A percentile compares a stretch with the other conserved stretches of the same genome.
Conservation (phyloP, 2,797 vertebrate genomes). For the Peromyscus nudipes region DNA sequence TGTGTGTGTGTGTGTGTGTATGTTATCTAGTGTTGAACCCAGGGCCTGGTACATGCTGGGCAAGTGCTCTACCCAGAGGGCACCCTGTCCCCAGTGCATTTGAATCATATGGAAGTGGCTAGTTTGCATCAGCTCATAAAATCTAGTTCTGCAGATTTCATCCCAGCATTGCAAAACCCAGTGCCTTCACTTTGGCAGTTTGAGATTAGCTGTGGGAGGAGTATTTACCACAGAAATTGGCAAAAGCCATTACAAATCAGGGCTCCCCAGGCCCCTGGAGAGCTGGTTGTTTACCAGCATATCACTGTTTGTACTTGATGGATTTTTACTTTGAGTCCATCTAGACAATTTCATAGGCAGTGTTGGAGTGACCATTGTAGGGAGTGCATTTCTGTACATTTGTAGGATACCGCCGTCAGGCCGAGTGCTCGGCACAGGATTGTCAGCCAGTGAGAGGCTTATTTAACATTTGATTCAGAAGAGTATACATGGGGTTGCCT, state of each 20-base stretch:
- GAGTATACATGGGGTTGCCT: neutral
- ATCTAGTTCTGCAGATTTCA: conserved; percentile 20
- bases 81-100: neutral
- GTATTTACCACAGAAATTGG: conserved; percentile 15
- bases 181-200: conserved; percentile 5
- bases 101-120: neutral
- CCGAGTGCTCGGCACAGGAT: neutral
- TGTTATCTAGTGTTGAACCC: neutral
- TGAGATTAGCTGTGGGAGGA: conserved; percentile 12
- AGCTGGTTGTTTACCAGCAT: neutral
- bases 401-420: neutral
- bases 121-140: neutral
- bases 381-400: neutral
- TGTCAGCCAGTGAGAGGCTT: neutral
- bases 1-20: neutral
- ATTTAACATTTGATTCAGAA: conserved; percentile 58
- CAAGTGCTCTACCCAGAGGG: neutral
- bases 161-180: neutral
- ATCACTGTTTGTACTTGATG: neutral
- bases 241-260: neutral
- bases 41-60: neutral
- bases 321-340: conserved; percentile 36
- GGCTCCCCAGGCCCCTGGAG: neutral
- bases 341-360: neutral
- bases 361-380: neutral